A percentile compares a stretch with the other conserved stretches of the same genome.
Conservation (phyloP, 2,888 invertebrate genomes). For the Eulithis prunata region DNA sequence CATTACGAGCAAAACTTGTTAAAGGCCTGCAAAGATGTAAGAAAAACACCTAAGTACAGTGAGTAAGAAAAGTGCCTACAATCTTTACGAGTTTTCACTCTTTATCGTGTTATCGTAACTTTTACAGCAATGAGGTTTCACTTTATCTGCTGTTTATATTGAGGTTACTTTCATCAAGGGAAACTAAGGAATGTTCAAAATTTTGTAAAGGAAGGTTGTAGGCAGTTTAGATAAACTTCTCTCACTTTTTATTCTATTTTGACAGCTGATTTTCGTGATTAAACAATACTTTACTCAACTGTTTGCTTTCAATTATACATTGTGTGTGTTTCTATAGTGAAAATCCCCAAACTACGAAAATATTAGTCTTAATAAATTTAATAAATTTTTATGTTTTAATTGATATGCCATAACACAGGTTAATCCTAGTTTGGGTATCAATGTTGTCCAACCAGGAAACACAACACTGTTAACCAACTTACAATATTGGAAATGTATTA, state of each 20-base stretch:
- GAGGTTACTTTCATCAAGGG: slow-evolving; percentile 31
- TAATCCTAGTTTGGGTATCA: no score
- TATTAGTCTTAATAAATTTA: no score
- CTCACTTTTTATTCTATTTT: slow-evolving; percentile 1
- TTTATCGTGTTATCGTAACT: slow-evolving; percentile 33
- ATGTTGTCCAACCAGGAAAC: no score
- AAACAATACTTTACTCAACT: no score
- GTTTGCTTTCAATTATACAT: no score
- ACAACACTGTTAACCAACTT: no score
- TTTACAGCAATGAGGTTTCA: slow-evolving; percentile 34
- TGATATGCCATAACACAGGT: no score
- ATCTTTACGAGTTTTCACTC: slow-evolving; percentile 31
- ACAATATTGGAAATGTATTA: no score
- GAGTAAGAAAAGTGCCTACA: slow-evolving; percentile 45
- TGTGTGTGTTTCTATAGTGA: no score
- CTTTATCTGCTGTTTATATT: slow-evolving; percentile 34
- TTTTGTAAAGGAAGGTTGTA: slow-evolving; percentile 16
- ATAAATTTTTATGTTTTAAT: no score
- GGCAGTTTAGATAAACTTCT: slow-evolving; percentile 20
- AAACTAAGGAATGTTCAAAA: slow-evolving; percentile 23
- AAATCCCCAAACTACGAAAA: no score
- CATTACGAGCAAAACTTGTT: slow-evolving; percentile 64
- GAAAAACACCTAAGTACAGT: slow-evolving; percentile 55
- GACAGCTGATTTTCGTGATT: neutral
- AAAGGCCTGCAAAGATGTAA: slow-evolving; percentile 53